Base-by-base conservation (phyloP, 2,888 invertebrate species). In the Patella caerulea region DNA sequence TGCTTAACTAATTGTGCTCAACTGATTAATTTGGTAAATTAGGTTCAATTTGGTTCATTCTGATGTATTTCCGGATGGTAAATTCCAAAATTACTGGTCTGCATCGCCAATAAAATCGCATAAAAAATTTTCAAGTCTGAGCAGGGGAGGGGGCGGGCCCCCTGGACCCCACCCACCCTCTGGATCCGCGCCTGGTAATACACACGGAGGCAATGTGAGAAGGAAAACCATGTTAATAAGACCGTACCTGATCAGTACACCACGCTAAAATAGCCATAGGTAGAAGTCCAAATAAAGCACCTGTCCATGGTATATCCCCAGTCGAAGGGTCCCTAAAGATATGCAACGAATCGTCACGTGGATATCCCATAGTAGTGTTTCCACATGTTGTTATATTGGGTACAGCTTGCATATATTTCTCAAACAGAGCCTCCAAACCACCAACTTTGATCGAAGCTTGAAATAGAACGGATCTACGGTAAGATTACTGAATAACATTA, bases 401-500 rank as follows among this genome's bases (percentile, higher is more conserved):
- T 7, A 89, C 85, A 0, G 92, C 89, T 5, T 86, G 82, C 85
- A 89, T 88, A 83, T 90, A 93, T 53, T 90, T 87, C 11, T 87
- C 84, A 45, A 91, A 86, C 81, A 93, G 85, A 11, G 86, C 86
- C 12, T 88, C 82, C 84, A 92, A 92, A 2, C 93, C 93, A 12
- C 93, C 93, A 15, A 93, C 92, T 70, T 90, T 87, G 19, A 85
- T 70, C 76, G 88, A 81, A 55, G 82, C 88, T 87, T 77, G 12
- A 65, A 53, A n/a, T 34, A 52, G 12, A 24, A 71, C 24, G 24
- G 24, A 24, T 24, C 24, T 24, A 24, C 24, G 24, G 24, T 24
- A 0, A 15, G 14, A 71, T 24, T 17, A 65, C 4, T 65, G 34
- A 34, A 34, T 5, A 34, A 34, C 0, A 34, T 34, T 34, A 34